Base-by-base conservation (phyloP, 2,113 vertebrate species). In the Promerops cafer region DNA sequence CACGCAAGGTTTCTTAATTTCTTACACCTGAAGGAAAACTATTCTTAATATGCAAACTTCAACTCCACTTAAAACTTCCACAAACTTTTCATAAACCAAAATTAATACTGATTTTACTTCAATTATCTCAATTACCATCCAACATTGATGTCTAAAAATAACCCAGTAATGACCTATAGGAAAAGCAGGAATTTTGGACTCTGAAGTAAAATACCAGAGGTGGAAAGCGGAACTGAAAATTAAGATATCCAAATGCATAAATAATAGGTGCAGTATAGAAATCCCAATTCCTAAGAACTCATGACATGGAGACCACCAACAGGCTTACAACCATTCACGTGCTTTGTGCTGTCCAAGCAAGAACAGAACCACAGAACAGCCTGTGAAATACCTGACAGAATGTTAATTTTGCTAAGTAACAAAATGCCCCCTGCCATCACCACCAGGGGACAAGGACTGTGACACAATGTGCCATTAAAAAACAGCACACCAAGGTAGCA, bases 391-490 rank as follows among this genome's bases (percentile, higher is more conserved):
- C 1, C 47, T 39, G 40, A 63, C 18, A 37, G 7, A 26, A 19
- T 21, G 13, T 13, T 50, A 57, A 10, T 71, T 75, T 66, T 37
- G 16, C 37, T 14, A 59, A 52, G 28, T 6, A 22, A 31, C 15
- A 49, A 71, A 94, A 83, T 11, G 49, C 18, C 11, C 2, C 0
- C 3, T 54, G 35, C 28, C 19, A 68, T 28, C 17, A 13, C 16
- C 3, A 3, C 42, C 16, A 21, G 1, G 9, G 18, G 44, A 53
- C n/a, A 19, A 39, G 35, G 42, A 56, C 4, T 2, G 0, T 35
- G 69, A 49, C 24, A 28, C 13, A 53, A 0, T 15, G 39, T 7
- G 17, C 23, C 35, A 23, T 22, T 75, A n/a, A 64, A 88, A 60
- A 57, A 0, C 18, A 31, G 15, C 31, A 72, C 21, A 50, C 4